Base-by-base conservation (phyloP, 2,888 invertebrate species). In the Ischnus inquisitorius region DNA sequence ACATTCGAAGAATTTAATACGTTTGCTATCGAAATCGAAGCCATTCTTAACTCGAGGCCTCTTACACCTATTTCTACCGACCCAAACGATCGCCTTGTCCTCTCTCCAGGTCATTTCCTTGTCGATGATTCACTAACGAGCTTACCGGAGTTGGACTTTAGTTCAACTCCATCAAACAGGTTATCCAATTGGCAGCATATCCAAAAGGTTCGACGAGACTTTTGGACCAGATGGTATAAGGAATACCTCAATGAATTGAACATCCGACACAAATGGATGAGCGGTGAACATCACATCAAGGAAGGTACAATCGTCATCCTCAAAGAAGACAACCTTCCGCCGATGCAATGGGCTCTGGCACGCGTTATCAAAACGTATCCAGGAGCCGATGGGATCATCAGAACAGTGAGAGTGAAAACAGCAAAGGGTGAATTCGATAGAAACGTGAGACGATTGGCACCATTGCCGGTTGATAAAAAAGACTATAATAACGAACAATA, bases 1-100 rank as follows among this genome's bases (percentile, higher is more conserved):
- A 89, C 86, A 0, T 88, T 79, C 25, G 88, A 90, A 64, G 87
- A 90, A 77, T 84, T 85, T 6, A 78, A 77, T 14, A 87, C 85
- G 3, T 43, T 87, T 22, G 12, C 46, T 5, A 76, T 81, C 6
- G 80, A 84, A 72, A 78, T 85, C 8, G 85, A 86, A 78, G 86
- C 83, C 5, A 78, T 86, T 25, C 57, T 88, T 3, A 86, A 86
- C 54, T 88, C 85, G 0, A 69, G 85, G 14, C 87, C 88, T 2
- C 54, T 86, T 1, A 86, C 85, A 12, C 81, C 84, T 8, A 54
- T 87, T 8, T 84, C 86, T n/a, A 39, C 65, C 2, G 86, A 87
- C 74, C 87, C 87, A 6, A 82, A 80, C 19, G 87, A 85, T 57
- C 51, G 80, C 8, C 8, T 60, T 5, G 79, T 60, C 8, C 41